Percentiles rank a stretch among this genome's conserved stretches.
Conservation (phyloP, 2,888 invertebrate genomes). For the Eilema griseolum region DNA sequence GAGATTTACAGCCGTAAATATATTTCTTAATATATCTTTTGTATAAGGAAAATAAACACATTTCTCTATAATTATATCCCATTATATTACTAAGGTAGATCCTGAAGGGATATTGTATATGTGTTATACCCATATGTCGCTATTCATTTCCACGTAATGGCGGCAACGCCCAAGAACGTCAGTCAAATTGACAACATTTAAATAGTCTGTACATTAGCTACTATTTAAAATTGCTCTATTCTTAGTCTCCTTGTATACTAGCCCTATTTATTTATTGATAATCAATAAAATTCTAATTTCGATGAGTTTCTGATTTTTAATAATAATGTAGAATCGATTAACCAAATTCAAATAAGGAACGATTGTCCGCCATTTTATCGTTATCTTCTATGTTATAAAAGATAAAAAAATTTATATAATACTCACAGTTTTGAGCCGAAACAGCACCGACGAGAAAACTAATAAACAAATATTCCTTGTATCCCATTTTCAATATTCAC, state of each 20-base stretch:
- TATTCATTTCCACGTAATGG: background rate
- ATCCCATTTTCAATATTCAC: slow-evolving; percentile 60
- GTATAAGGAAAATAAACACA: too few relatives aligned
- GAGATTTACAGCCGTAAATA: too few relatives aligned
- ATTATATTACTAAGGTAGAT: too few relatives aligned
- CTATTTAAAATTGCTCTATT: background rate
- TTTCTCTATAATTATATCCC: too few relatives aligned
- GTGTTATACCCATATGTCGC: too few relatives aligned
- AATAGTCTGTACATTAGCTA: background rate
- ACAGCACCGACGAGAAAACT: slow-evolving; percentile 57
- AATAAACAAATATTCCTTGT: slow-evolving; percentile 53
- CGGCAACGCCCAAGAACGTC: background rate
- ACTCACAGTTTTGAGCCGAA: slow-evolving; percentile 69
- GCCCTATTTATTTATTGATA: too few relatives aligned
- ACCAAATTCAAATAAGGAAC: slow-evolving; percentile 12
- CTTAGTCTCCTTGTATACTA: too few relatives aligned
- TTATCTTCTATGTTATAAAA: slow-evolving; percentile 32
- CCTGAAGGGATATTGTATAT: too few relatives aligned
- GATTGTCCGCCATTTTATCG: slow-evolving; percentile 38
- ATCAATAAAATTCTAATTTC: background rate
- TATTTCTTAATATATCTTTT: too few relatives aligned
- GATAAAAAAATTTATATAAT: slow-evolving; percentile 21
- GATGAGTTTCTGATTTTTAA: background rate
- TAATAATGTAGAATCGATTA: background rate
- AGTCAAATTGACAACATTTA: background rate